Conservation (phyloP, 1,140 invertebrate species). For the Lordiphosa stackelbergi region DNA sequence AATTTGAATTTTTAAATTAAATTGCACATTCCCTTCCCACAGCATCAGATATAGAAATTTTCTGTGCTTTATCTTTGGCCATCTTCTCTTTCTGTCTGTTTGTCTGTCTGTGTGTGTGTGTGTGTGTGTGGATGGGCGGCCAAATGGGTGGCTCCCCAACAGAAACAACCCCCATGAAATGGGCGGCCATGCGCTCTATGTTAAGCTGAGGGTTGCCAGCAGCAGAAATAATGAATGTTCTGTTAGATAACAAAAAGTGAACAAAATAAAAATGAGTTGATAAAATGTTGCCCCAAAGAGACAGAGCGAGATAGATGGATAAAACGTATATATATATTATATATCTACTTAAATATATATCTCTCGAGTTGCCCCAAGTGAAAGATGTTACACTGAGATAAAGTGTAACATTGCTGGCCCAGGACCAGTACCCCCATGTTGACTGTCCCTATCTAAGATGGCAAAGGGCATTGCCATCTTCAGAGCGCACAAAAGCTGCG, state of each 20-base stretch:
- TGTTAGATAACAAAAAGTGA: slow-evolving; percentile 61
- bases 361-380: slow-evolving; percentile 38
- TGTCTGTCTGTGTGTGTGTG: slow-evolving; percentile 7
- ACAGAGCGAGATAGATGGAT: slow-evolving; percentile 23
- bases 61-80: slow-evolving; percentile 67
- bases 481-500: slow-evolving; percentile 68
- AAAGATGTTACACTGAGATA: slow-evolving; percentile 74
- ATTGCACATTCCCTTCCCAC: slow-evolving; percentile 42
- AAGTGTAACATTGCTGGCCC: slow-evolving; percentile 40
- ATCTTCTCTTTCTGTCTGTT: slow-evolving; percentile 50
- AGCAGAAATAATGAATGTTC: slow-evolving; percentile 67
- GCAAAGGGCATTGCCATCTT: slow-evolving; percentile 70
- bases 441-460: slow-evolving; percentile 56
- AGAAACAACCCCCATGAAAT: slow-evolving; percentile 63
- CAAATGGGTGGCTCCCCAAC: slow-evolving; percentile 29
- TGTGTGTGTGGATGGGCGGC: background rate
- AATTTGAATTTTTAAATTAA: slow-evolving; percentile 76
- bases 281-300: slow-evolving; percentile 42
- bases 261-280: slow-evolving; percentile 44
- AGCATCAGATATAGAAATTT: slow-evolving; percentile 75
- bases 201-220: slow-evolving; percentile 50
- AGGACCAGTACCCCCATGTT: slow-evolving; percentile 14
- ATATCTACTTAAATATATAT: slow-evolving; percentile 12
- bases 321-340: slow-evolving; percentile 17
- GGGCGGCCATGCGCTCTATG: slow-evolving; percentile 42